Evolutionary conservation across 2,888 invertebrate species (phyloP).

Genomic region (Hypsopygia costalis): DNA sequence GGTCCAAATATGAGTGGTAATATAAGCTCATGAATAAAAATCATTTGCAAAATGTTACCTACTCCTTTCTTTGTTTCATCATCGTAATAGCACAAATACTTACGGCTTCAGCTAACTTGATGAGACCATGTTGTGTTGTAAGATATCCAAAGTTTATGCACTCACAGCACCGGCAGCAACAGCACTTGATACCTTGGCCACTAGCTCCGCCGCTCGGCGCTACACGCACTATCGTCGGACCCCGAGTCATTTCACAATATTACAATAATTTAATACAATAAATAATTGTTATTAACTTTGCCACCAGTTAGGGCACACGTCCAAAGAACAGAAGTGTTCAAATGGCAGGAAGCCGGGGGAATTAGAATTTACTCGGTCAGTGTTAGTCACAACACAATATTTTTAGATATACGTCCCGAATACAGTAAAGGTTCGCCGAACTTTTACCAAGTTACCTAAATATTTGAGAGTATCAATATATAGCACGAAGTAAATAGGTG

Average conservation of each 20-base stretch:
- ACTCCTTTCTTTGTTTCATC: too few species aligned
- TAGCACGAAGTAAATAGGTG: too few species aligned
- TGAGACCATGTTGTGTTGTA: constrained; percentile 84
- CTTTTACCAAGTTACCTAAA: constrained; percentile 31
- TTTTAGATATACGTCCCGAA: constrained; percentile 57
- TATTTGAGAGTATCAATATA: constrained; percentile 4
- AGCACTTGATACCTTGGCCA: constrained; percentile 83
- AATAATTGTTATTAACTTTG: too few species aligned
- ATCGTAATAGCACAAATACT: too few species aligned
- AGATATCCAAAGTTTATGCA: constrained; percentile 90
- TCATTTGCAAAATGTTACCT: too few species aligned
- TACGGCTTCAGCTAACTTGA: constrained; percentile 89
- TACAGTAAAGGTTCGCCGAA: constrained; percentile 45
- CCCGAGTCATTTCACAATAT: constrained; percentile 52
- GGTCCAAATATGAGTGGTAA: too few species aligned
- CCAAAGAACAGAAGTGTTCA: constrained; percentile 3
- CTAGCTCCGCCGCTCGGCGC: constrained; percentile 48
- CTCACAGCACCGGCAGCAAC: constrained; percentile 88
- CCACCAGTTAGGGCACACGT: neutral
- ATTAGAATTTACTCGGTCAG: constrained; percentile 55
- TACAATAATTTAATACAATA: neutral
- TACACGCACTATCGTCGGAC: constrained; percentile 72
- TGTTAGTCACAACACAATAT: constrained; percentile 70
- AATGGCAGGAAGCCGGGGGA: constrained; percentile 52
- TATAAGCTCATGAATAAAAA: too few species aligned